Evolutionary conservation across 1,140 invertebrate species (phyloP).

Genomic region (Bicyclus anynana): DNA sequence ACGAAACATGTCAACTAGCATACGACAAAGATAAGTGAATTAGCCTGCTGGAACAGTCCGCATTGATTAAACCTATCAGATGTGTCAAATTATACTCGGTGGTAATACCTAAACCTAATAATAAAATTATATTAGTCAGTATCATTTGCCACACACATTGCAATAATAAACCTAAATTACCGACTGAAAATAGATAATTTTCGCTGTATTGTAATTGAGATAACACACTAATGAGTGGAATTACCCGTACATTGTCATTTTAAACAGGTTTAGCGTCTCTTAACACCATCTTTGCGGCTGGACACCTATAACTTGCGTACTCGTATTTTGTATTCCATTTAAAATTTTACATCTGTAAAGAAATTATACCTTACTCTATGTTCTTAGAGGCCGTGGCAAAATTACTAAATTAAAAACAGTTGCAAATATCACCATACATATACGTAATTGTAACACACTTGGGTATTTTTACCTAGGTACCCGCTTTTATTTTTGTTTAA

Average conservation of each 20-base stretch:
- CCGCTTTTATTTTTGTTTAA: conserved; percentile 11
- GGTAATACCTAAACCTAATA: not conserved
- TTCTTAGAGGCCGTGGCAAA: conserved; percentile 10
- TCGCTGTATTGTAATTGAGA: conserved; percentile 13
- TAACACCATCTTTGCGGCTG: not conserved
- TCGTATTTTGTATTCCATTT: not conserved
- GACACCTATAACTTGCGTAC: not conserved
- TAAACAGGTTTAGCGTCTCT: conserved; percentile 5
- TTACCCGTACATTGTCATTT: conserved; percentile 5
- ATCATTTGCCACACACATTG: not conserved
- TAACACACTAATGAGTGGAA: conserved; percentile 9
- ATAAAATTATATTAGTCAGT: not conserved
- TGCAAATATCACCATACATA: not conserved
- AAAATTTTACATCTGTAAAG: conserved; percentile 10
- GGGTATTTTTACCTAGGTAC: conserved; percentile 6
- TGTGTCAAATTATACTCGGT: no score
- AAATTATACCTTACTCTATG: conserved; percentile 14
- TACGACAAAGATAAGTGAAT: no score
- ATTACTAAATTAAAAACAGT: conserved; percentile 18
- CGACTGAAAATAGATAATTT: not conserved
- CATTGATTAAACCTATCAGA: no score
- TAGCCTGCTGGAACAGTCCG: no score
- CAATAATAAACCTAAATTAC: not conserved
- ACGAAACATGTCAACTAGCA: no score
- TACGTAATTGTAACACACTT: conserved; percentile 1